A percentile compares a stretch with the other conserved stretches of the same genome.
Conservation (phyloP, 2,113 vertebrate genomes). For the Spilogale gracilis region DNA sequence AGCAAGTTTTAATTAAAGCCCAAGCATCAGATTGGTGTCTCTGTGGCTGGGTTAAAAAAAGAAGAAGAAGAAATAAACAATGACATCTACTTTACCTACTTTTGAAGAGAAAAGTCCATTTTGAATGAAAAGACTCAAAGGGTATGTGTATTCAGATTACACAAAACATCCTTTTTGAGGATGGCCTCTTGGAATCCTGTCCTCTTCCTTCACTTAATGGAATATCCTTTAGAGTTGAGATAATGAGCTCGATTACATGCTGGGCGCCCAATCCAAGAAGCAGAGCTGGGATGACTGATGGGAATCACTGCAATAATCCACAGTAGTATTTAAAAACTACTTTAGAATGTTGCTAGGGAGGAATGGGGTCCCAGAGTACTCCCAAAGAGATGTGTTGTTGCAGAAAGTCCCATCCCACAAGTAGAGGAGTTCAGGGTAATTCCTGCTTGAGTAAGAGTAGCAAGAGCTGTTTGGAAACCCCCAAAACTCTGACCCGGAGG, state of each 20-base stretch:
- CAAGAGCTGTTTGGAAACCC: conserved; percentile 61
- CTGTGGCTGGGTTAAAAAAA: conserved; percentile 78
- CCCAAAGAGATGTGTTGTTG: conserved; percentile 61
- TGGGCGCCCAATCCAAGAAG: conserved; percentile 66
- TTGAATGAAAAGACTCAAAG: conserved; percentile 52
- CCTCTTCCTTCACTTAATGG: conserved; percentile 67
- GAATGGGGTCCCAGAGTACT: conserved; percentile 57
- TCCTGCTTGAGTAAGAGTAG: conserved; percentile 67
- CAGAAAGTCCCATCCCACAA: conserved; percentile 53
- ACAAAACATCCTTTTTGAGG: background rate
- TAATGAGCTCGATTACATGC: conserved; percentile 59
- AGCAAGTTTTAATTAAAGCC: conserved; percentile 87
- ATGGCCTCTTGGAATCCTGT: background rate
- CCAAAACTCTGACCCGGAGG: conserved; percentile 58
- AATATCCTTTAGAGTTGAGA: conserved; percentile 70
- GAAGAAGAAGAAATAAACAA: conserved; percentile 52
- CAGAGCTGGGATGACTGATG: conserved; percentile 61
- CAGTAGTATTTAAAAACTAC: conserved; percentile 76
- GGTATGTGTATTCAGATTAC: background rate
- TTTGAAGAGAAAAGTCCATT: background rate
- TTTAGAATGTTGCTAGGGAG: conserved; percentile 77
- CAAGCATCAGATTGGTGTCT: conserved; percentile 72
- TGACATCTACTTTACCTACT: background rate
- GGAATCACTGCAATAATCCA: conserved; percentile 67
- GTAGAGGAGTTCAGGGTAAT: conserved; percentile 66